Conservation (phyloP, 2,888 invertebrate genomes). For the Agonum fuliginosum region DNA sequence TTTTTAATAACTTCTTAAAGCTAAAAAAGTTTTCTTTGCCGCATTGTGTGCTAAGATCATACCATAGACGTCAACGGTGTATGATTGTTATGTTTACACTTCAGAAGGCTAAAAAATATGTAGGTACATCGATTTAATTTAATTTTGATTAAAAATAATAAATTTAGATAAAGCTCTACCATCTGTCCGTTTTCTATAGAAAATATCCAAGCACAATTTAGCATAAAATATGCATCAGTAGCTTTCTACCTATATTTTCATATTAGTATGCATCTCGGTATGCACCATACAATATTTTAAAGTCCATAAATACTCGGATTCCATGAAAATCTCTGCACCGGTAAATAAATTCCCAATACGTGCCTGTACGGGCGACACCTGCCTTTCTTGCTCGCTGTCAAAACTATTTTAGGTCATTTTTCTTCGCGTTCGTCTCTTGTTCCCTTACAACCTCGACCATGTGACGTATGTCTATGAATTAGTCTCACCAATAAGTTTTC, state of each 20-base stretch:
- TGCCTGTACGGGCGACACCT: conserved; percentile 46
- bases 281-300: background rate
- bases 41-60: too few relatives aligned
- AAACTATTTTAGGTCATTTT: conserved; percentile 47
- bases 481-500: conserved; percentile 27
- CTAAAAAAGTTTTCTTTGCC: too few relatives aligned
- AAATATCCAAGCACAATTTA: too few relatives aligned
- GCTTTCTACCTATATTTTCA: background rate
- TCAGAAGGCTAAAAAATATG: too few relatives aligned
- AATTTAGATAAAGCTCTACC: too few relatives aligned
- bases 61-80: too few relatives aligned
- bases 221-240: background rate
- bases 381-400: conserved; percentile 50
- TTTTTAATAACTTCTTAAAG: too few relatives aligned
- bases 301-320: conserved; percentile 3
- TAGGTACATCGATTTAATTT: too few relatives aligned
- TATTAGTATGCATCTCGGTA: conserved; percentile 5
- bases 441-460: background rate
- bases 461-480: conserved; percentile 42
- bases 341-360: conserved; percentile 22
- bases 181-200: too few relatives aligned
- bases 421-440: conserved; percentile 17
- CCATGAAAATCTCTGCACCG: background rate
- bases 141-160: too few relatives aligned
- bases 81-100: too few relatives aligned